Base-by-base conservation (phyloP, 2,888 invertebrate species). In the Synanthedon tipuliformis region DNA sequence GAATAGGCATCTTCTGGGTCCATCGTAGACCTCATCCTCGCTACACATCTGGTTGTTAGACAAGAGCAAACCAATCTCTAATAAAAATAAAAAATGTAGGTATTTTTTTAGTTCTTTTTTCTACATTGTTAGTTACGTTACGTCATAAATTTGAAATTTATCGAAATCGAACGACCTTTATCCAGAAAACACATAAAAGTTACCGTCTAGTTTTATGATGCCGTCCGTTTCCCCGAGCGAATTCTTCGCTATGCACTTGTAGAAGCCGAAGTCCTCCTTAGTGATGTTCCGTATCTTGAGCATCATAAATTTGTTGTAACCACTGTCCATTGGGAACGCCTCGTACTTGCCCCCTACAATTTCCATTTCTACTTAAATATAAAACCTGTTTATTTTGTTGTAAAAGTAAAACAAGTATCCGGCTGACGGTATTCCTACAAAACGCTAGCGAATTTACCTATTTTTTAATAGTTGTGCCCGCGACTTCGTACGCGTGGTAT, bases 271-370 rank as follows among this genome's bases (percentile, higher is more conserved):
- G 85, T 96, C 95, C 61, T 90, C 91, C 62, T 90, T 90, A 52
- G 92, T 92, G 58, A 96, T 93, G 71, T 93, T 92, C 58, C 94
- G 90, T 70, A 96, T 95, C 89, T 95, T 95, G 69, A 96, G 89
- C 91, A 93, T 93, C 96, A 96, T 96, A 84, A 93, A 94, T 79
- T 95, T 95, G 80, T 94, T 95, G 90, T 96, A 96, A 66, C 94
- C 95, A 77, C 90, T 94, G 88, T 95, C 95, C 82, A 92, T 92
- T 51, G 94, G 93, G 67, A 94, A 92, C 59, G 95, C 94, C 81
- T 96, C 95, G 82, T 95, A 96, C 84, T 96, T 96, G 72, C 95
- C 95, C 83, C 95, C 96, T 92, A 92, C 88, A 77, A 90, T 88
- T 75, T 90, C 90, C 78, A 90, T 88, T 85, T 90, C 90, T 91